Base-by-base conservation (phyloP, 2,797 vertebrate species). In the Gymnodraco acuticeps region DNA sequence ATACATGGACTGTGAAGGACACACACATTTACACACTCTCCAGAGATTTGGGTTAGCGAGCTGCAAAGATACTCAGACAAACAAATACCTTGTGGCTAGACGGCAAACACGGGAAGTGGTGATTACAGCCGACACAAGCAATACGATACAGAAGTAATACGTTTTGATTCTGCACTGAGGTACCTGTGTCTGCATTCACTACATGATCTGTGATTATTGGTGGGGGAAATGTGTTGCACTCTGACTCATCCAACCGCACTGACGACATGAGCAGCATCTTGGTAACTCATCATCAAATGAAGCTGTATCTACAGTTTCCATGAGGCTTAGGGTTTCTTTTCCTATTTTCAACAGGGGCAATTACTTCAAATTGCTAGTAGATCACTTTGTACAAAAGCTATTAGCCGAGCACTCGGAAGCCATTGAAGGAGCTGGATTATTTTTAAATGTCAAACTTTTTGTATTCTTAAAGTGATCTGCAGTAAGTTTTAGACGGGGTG, bases 21-120 rank as follows among this genome's bases (percentile, higher is more conserved):
- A 77, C 74, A 68, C 76, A 81, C 4, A 66, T 38, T 38, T 15
- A 43, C 73, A 80, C 70, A 52, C 53, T 71, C 72, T 59, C 58
- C 41, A 64, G 70, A 79, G 75, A 82, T 75, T 59, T 67, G 70
- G 80, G 74, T 81, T 87, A 73, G 70, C 68, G 69, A 72, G 73
- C 78, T 70, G 73, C 67, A 31, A 38, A 60, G 47, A 83, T 23
- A 54, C 17, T 3, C 17, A 76, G 66, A 75, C 79, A 81, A 84
- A 87, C 64, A 76, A 87, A 84, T 70, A 73, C 52, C 69, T 74
- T 68, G 70, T 64, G 75, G 68, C 54, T 61, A 46, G 47, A 70
- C 20, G 75, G 70, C 69, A 72, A 81, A 70, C 47, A 59, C 4
- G 47, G 64, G 59, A 51, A 80, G 61, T 31, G 9, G 16, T 45